Evolutionary conservation across 2,797 vertebrate genomes (phyloP).

Genomic region (Eulemur coronatus): DNA sequence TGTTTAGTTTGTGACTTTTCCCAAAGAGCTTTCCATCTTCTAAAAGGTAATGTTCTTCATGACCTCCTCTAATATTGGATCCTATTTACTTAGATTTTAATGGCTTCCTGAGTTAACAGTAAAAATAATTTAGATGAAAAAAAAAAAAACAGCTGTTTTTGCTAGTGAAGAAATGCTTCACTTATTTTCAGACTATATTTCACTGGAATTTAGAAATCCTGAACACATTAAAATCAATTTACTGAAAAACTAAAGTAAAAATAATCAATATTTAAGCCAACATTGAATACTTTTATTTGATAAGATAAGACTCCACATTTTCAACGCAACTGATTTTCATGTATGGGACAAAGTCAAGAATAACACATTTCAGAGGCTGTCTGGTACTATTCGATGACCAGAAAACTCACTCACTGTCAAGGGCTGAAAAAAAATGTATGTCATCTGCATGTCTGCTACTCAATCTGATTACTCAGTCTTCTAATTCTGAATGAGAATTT

Average conservation of each 20-base stretch:
- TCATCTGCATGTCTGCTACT: background rate
- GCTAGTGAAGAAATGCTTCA: slow-evolving; percentile 12
- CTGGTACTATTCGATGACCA: background rate
- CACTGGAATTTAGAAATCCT: background rate
- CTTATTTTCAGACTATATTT: background rate
- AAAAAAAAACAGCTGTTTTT: slow-evolving; percentile 34
- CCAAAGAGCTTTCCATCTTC: background rate
- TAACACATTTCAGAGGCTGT: background rate
- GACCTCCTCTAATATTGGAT: background rate
- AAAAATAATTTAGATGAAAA: slow-evolving; percentile 34
- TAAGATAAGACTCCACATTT: background rate
- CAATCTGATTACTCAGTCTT: background rate
- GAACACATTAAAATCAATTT: background rate
- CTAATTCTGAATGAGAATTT: background rate
- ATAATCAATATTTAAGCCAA: background rate
- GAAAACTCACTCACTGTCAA: background rate
- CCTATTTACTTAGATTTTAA: slow-evolving; percentile 22
- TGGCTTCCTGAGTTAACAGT: background rate
- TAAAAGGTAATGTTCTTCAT: background rate
- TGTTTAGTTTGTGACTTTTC: background rate
- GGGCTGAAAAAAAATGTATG: background rate
- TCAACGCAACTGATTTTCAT: background rate
- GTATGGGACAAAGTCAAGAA: background rate
- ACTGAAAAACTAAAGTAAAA: background rate
- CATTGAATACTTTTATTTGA: background rate